Conservation (phyloP, 2,888 invertebrate genomes). For the Leptopterna dolabrata region DNA sequence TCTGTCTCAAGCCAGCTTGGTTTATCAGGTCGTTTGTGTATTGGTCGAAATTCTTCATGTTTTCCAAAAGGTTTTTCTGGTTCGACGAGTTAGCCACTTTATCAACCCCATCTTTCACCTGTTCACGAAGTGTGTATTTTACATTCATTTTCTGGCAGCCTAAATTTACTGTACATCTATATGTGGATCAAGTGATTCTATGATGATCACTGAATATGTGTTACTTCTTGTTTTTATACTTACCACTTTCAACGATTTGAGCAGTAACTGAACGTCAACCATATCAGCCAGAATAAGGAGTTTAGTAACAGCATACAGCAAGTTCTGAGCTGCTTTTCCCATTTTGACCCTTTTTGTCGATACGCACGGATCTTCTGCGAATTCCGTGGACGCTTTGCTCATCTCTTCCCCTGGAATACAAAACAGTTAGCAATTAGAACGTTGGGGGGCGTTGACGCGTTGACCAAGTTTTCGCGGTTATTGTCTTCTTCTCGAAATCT, state of each 20-base stretch:
- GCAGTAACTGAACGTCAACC: slow-evolving; percentile 20
- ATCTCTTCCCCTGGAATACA: slow-evolving; percentile 16
- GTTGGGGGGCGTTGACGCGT: no score
- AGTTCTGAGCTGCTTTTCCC: slow-evolving; percentile 31
- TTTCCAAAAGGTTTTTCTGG: slow-evolving; percentile 28
- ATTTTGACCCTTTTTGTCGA: slow-evolving; percentile 14
- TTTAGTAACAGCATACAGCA: slow-evolving; percentile 30
- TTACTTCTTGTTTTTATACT: not conserved
- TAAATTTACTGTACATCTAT: not conserved
- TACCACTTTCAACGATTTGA: slow-evolving; percentile 33
- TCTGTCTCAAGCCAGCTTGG: slow-evolving; percentile 22
- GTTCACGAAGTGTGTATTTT: not conserved
- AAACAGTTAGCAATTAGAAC: not conserved
- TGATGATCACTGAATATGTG: no score
- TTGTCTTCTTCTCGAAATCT: not conserved
- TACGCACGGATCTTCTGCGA: slow-evolving; percentile 16
- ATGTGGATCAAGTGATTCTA: no score
- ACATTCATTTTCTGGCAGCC: not conserved
- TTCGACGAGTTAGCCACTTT: slow-evolving; percentile 26
- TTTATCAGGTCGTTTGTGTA: slow-evolving; percentile 15
- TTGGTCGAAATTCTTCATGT: slow-evolving; percentile 26
- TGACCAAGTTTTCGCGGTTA: not conserved
- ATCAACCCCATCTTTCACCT: slow-evolving; percentile 35
- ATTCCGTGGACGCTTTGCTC: slow-evolving; percentile 25
- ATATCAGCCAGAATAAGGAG: slow-evolving; percentile 33